Conservation (phyloP, 1,140 invertebrate genomes). For the Bicyclus anynana region DNA sequence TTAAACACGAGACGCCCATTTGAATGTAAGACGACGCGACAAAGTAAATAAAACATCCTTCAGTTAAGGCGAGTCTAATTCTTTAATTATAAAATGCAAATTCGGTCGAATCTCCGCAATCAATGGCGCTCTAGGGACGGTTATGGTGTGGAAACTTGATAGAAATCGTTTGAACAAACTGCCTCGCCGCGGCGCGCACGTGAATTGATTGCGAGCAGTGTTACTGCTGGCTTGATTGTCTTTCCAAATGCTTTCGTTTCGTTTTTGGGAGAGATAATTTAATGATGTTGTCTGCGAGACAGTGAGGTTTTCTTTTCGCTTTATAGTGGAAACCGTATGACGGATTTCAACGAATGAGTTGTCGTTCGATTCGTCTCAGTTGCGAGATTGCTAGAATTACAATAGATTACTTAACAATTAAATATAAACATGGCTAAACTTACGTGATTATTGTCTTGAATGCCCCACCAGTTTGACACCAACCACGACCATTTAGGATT, state of each 20-base stretch:
- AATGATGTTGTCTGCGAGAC: too few relatives aligned
- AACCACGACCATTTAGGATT: too few relatives aligned
- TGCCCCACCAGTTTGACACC: too few relatives aligned
- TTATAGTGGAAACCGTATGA: too few relatives aligned
- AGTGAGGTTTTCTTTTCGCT: too few relatives aligned
- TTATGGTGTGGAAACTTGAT: slow-evolving; percentile 25
- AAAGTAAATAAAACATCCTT: slow-evolving; percentile 13
- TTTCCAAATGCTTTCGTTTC: neutral
- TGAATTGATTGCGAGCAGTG: neutral
- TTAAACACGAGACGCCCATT: slow-evolving; percentile 6
- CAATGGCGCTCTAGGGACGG: slow-evolving; percentile 16
- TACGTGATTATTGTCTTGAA: too few relatives aligned
- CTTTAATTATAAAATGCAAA: slow-evolving; percentile 26
- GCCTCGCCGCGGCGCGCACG: neutral
- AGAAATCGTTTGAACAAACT: slow-evolving; percentile 4
- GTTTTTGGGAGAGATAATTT: neutral
- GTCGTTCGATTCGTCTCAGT: too few relatives aligned
- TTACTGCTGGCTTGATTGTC: neutral
- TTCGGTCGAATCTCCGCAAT: slow-evolving; percentile 8
- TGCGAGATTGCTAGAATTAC: too few relatives aligned
- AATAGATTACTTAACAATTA: too few relatives aligned
- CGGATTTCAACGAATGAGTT: too few relatives aligned
- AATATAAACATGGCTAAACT: too few relatives aligned
- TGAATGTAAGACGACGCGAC: slow-evolving; percentile 14
- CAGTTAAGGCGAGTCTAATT: slow-evolving; percentile 13